phyloP scores from a whole-genome alignment of 2,888 invertebrate species.

The Plusia festucae region DNA sequence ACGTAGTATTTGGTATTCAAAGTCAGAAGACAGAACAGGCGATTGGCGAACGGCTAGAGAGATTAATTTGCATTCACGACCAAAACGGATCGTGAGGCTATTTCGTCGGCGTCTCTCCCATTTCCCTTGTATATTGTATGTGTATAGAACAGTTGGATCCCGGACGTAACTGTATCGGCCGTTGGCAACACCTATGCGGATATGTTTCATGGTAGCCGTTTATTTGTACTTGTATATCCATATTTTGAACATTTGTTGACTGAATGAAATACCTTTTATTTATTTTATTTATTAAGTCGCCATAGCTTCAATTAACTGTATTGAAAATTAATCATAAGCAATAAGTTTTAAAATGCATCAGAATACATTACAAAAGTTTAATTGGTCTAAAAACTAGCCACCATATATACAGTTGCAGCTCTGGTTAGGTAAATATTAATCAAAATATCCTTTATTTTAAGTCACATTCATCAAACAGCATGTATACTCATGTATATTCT shows the following conservation, averaged over 20 bases:
- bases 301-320: no score
- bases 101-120: slow-evolving; percentile 79
- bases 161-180: slow-evolving; percentile 61
- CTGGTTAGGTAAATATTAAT: no score
- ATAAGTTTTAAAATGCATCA: no score
- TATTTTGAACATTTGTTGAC: neutral
- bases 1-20: slow-evolving; percentile 73
- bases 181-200: slow-evolving; percentile 47
- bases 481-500: slow-evolving; percentile 20
- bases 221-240: slow-evolving; percentile 9
- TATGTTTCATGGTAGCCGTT: slow-evolving; percentile 36
- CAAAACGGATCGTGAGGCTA: slow-evolving; percentile 84
- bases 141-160: slow-evolving; percentile 30
- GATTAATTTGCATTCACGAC: slow-evolving; percentile 86
- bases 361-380: no score
- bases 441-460: neutral
- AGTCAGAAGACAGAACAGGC: slow-evolving; percentile 69
- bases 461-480: slow-evolving; percentile 13
- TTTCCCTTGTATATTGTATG: slow-evolving; percentile 76
- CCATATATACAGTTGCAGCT: no score
- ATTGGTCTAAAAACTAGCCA: no score
- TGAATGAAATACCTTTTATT: no score
- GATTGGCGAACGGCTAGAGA: slow-evolving; percentile 70
- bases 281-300: no score
- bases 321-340: no score